These are phyloP conservation scores for Drosophila fulvimacula DNA, from an alignment of 2,888 invertebrate genomes.

Conservation along the genomic window DNA sequence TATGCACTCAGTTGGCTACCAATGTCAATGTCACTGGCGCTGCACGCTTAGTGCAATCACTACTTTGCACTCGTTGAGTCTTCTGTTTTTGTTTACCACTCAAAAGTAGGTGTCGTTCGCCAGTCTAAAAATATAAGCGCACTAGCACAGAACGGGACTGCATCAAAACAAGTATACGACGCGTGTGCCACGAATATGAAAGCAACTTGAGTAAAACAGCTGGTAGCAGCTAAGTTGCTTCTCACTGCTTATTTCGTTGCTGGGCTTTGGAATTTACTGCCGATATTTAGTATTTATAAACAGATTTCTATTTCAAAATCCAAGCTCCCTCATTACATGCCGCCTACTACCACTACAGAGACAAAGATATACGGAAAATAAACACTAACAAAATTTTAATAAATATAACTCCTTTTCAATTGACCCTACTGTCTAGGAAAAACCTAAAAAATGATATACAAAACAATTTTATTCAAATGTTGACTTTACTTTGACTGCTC, in stretches of 20 bases:
- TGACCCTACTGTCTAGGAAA: background rate
- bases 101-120: conserved; percentile 16
- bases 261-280: background rate
- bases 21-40: conserved; percentile 45
- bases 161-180: conserved; percentile 47
- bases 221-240: background rate
- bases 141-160: conserved; percentile 13
- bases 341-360: background rate
- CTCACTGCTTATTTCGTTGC: background rate
- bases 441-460: background rate
- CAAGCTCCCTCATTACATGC: background rate
- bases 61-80: conserved; percentile 1
- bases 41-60: background rate
- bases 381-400: background rate
- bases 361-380: too few species aligned
- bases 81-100: conserved; percentile 16
- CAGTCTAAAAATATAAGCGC: conserved; percentile 41
- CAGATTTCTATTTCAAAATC: background rate
- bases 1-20: conserved; percentile 22
- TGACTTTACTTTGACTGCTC: background rate
- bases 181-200: conserved; percentile 20
- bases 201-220: background rate
- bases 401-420: background rate
- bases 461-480: background rate
- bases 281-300: background rate